Percentiles rank a stretch among this genome's conserved stretches.
These are phyloP conservation scores for Gibbula magus DNA, from an alignment of 2,888 invertebrate genomes.

Conservation along the genomic window DNA sequence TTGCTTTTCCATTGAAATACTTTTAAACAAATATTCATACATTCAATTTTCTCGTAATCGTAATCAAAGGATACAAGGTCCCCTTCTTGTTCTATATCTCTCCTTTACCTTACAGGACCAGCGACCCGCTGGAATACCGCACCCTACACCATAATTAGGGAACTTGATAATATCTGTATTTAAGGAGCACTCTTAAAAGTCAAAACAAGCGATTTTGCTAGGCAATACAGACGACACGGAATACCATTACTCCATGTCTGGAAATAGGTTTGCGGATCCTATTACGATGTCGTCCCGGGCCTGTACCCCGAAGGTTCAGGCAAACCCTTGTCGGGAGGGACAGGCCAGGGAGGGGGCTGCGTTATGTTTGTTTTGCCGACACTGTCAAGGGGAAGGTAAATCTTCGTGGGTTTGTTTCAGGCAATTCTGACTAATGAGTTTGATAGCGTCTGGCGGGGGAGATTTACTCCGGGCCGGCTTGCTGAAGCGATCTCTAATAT, in stretches of 20 bases:
- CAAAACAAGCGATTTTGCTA: constrained; percentile 24
- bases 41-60: too few relatives aligned
- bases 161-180: constrained; percentile 22
- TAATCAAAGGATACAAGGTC: too few relatives aligned
- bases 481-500: too few relatives aligned
- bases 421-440: constrained; percentile 16
- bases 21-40: too few relatives aligned
- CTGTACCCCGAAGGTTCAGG: neutral
- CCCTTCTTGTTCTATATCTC: too few relatives aligned
- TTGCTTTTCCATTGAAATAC: too few relatives aligned
- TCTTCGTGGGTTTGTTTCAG: constrained; percentile 11
- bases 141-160: constrained; percentile 18
- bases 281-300: neutral
- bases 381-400: neutral
- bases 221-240: constrained; percentile 21
- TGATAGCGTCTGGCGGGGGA: neutral
- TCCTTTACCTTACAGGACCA: too few relatives aligned
- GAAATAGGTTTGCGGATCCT: neutral
- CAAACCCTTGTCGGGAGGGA: neutral
- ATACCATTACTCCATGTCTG: constrained; percentile 9
- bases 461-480: neutral
- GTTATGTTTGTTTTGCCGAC: neutral
- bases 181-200: constrained; percentile 27
- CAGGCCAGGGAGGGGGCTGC: neutral
- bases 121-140: neutral